Conservation (phyloP, 2,113 vertebrate species). For the Chloroceryle aenea region DNA sequence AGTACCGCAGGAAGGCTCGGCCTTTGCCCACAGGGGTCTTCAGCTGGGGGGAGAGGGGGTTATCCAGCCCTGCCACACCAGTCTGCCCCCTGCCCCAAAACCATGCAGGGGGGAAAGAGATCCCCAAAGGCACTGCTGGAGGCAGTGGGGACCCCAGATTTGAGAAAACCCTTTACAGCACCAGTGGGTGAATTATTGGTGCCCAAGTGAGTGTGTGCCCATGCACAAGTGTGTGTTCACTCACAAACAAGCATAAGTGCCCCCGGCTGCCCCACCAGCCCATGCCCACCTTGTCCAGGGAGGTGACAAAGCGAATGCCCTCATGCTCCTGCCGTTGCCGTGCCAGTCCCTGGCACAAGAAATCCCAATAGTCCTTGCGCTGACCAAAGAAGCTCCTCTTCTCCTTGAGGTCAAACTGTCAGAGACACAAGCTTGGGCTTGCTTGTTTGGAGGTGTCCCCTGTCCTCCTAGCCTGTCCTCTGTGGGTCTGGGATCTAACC, state of each 20-base stretch:
- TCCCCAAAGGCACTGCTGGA: neutral
- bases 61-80: neutral
- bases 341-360: conserved; percentile 65
- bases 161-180: neutral
- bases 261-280: neutral
- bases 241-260: neutral
- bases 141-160: neutral
- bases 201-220: neutral
- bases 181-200: fast-evolving
- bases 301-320: conserved; percentile 34
- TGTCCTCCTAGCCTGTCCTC: neutral
- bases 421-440: neutral
- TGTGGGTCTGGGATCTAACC: neutral
- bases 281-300: conserved; percentile 69
- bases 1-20: conserved; percentile 80
- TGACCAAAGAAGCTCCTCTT: conserved; percentile 76
- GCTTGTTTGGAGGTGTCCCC: neutral
- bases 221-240: neutral
- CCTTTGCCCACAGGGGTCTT: conserved; percentile 77
- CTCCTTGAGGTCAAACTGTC: conserved; percentile 80
- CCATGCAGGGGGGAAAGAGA: neutral
- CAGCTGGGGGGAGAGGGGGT: conserved; percentile 35
- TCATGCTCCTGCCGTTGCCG: conserved; percentile 11
- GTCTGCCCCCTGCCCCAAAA: fast-evolving
- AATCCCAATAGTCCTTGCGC: conserved; percentile 81